A percentile compares a stretch with the other conserved stretches of the same genome.
These are phyloP conservation scores for Cheirogaleus major DNA, from an alignment of 2,797 vertebrate species.

Conservation along the genomic window DNA sequence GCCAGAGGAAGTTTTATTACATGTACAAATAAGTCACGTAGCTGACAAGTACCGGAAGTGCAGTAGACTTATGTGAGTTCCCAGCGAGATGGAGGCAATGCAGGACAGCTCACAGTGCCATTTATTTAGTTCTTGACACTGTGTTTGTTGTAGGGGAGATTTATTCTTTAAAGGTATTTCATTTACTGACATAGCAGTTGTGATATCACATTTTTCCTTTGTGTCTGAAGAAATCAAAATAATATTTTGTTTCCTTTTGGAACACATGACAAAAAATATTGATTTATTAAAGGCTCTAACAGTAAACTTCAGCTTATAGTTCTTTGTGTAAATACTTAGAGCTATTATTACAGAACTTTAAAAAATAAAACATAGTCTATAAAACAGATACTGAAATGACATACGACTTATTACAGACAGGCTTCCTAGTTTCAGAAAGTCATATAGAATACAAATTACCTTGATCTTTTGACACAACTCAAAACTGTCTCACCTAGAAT, in stretches of 20 bases:
- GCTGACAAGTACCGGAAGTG: constrained; percentile 19
- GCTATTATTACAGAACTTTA: neutral
- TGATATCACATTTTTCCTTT: neutral
- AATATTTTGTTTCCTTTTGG: neutral
- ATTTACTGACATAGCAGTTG: constrained; percentile 49
- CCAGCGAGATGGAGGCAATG: neutral
- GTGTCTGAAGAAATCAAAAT: constrained; percentile 37
- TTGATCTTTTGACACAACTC: neutral
- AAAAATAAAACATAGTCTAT: neutral
- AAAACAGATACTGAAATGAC: constrained; percentile 14
- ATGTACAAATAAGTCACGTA: constrained; percentile 25
- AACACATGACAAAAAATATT: neutral
- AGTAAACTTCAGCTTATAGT: neutral
- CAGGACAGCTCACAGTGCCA: neutral
- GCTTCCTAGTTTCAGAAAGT: neutral
- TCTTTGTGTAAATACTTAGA: neutral
- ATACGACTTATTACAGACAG: neutral
- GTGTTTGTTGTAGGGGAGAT: constrained; percentile 10
- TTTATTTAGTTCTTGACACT: neutral
- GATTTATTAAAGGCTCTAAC: constrained; percentile 21
- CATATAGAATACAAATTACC: neutral
- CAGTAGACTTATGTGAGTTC: neutral
- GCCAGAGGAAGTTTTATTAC: constrained; percentile 41
- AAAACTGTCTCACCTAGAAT: neutral
- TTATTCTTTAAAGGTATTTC: constrained; percentile 45